A percentile compares a stretch with the other conserved stretches of the same genome.
Conservation (phyloP, 2,888 invertebrate genomes). For the Margaritifera margaritifera region DNA sequence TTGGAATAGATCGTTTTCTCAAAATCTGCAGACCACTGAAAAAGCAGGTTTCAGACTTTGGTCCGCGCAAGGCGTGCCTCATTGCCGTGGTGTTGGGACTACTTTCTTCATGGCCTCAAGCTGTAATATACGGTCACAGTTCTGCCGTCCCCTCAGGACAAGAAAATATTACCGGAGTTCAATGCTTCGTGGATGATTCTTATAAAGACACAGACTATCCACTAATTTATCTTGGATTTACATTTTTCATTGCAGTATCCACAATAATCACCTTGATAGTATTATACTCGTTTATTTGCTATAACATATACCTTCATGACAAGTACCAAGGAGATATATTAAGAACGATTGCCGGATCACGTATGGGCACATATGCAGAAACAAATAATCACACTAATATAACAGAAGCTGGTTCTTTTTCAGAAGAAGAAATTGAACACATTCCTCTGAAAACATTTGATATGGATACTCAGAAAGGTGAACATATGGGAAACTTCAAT, state of each 20-base stretch:
- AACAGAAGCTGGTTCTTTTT: too few species aligned
- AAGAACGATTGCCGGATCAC: background rate
- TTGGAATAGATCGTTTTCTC: conserved; percentile 43
- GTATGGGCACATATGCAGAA: background rate
- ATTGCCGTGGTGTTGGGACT: conserved; percentile 27
- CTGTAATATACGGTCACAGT: conserved; percentile 49
- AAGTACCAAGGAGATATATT: background rate
- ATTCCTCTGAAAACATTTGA: background rate
- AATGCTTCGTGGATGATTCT: conserved; percentile 48
- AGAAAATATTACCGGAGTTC: conserved; percentile 31
- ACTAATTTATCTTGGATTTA: conserved; percentile 40
- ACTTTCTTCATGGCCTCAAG: conserved; percentile 40
- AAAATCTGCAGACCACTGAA: conserved; percentile 53
- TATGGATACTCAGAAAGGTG: too few species aligned
- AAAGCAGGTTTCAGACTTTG: conserved; percentile 40
- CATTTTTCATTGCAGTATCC: conserved; percentile 23
- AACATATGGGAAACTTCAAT: too few species aligned
- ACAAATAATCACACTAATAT: background rate
- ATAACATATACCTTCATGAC: conserved; percentile 25
- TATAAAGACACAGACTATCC: conserved; percentile 28
- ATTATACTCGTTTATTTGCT: conserved; percentile 26
- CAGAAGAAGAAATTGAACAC: too few species aligned
- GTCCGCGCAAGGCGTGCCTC: conserved; percentile 37
- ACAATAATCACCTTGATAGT: conserved; percentile 28
- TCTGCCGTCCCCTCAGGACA: conserved; percentile 31